Conservation (phyloP, 2,113 vertebrate genomes). For the Myanophis thanlyinensis region DNA sequence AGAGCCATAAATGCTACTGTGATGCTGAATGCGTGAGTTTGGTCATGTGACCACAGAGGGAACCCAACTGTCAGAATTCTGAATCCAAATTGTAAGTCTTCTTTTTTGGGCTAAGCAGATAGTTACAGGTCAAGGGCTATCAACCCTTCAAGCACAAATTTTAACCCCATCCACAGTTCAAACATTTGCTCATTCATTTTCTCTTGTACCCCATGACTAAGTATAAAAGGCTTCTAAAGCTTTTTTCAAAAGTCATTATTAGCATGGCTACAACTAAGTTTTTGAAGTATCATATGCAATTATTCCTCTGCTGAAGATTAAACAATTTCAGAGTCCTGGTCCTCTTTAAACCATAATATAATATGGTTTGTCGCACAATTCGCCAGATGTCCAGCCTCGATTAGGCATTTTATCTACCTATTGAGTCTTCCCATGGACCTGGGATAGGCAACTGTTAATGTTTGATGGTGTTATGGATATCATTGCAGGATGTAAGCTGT, state of each 20-base stretch:
- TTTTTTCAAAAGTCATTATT: background rate
- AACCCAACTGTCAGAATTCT: too few species aligned
- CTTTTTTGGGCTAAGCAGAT: too few species aligned
- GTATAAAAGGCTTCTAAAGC: background rate
- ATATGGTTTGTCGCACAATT: background rate
- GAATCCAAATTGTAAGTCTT: too few species aligned
- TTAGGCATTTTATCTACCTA: background rate
- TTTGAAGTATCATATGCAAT: background rate
- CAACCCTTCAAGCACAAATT: background rate
- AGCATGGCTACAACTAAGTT: background rate
- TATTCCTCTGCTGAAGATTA: background rate
- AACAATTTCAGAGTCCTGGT: background rate
- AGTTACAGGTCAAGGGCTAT: too few species aligned
- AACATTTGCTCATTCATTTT: background rate
- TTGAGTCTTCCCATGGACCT: background rate
- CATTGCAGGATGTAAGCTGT: background rate
- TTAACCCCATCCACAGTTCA: background rate
- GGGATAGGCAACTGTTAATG: background rate
- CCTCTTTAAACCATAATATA: background rate
- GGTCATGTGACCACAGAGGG: too few species aligned
- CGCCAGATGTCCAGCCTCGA: background rate
- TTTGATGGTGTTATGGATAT: background rate
- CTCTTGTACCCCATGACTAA: background rate
- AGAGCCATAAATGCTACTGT: too few species aligned
- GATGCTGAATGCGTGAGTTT: too few species aligned